A percentile compares a stretch with the other conserved stretches of the same genome.
Conservation (phyloP, 35 echinoderm and acorn worm species). For the Diadema setosum region DNA sequence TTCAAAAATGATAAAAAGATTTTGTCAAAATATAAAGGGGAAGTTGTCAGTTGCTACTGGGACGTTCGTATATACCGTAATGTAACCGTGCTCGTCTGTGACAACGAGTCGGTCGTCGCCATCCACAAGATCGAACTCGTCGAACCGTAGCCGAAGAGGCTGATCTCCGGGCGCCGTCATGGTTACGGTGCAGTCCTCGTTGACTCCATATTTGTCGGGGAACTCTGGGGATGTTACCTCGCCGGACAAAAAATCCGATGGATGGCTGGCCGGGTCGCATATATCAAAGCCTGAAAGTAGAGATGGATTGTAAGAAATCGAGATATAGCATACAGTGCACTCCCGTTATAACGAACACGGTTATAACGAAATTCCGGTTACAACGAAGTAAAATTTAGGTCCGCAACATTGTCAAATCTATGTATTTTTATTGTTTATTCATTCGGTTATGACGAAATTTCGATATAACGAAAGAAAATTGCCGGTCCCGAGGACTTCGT, state of each 20-base stretch:
- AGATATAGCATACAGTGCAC: no score
- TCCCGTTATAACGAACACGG: no score
- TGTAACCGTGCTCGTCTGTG: not conserved
- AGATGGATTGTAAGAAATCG: no score
- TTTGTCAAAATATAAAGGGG: not conserved
- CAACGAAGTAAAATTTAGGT: no score
- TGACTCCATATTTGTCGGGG: not conserved
- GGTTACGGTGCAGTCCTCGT: not conserved
- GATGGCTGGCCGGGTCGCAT: not conserved
- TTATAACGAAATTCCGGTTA: no score
- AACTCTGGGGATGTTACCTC: not conserved
- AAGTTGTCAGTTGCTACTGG: not conserved
- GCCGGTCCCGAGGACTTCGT: no score
- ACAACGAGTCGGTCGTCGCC: constrained; percentile 5
- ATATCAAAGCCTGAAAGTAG: not conserved
- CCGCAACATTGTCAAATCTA: no score
- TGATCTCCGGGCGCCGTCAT: not conserved
- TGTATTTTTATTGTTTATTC: no score
- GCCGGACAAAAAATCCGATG: not conserved
- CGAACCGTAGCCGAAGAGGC: constrained; percentile 14
- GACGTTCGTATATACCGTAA: not conserved
- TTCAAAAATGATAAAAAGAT: not conserved
- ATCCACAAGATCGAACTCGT: constrained; percentile 10
- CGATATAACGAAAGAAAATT: no score
- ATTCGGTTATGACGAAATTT: no score